phyloP scores from a whole-genome alignment of 2,797 vertebrate genomes.

The Anas bahamensis region DNA sequence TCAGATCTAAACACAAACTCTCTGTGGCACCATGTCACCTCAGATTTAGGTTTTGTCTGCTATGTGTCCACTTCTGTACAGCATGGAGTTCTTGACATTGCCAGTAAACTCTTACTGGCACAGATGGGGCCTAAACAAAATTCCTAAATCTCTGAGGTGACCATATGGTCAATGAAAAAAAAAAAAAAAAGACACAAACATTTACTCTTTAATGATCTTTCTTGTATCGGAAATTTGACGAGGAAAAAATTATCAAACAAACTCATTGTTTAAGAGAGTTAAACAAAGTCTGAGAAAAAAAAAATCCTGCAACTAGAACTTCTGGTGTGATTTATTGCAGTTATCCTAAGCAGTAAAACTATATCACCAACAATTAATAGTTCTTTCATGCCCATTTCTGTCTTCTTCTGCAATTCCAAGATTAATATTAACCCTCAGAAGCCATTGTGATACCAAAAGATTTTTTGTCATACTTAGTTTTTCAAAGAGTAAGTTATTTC shows the following conservation, averaged over 20 bases:
- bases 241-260: background rate
- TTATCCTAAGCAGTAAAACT: background rate
- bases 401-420: background rate
- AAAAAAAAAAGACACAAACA: background rate
- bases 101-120: constrained; percentile 59
- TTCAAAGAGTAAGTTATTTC: background rate
- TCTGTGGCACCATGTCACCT: constrained; percentile 20
- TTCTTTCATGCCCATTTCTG: background rate
- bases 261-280: background rate
- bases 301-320: background rate
- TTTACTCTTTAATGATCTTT: constrained; percentile 69
- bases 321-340: background rate
- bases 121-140: constrained; percentile 71
- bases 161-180: constrained; percentile 69
- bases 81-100: constrained; percentile 61
- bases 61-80: constrained; percentile 30
- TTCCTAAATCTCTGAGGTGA: constrained; percentile 64
- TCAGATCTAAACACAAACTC: background rate
- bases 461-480: background rate
- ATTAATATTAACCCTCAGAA: background rate
- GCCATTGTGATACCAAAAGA: background rate
- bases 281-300: background rate
- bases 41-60: constrained; percentile 18
- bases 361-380: background rate
- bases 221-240: constrained; percentile 15